Conservation (phyloP, 2,113 vertebrate genomes). For the Mesembrinibis cayennensis region DNA sequence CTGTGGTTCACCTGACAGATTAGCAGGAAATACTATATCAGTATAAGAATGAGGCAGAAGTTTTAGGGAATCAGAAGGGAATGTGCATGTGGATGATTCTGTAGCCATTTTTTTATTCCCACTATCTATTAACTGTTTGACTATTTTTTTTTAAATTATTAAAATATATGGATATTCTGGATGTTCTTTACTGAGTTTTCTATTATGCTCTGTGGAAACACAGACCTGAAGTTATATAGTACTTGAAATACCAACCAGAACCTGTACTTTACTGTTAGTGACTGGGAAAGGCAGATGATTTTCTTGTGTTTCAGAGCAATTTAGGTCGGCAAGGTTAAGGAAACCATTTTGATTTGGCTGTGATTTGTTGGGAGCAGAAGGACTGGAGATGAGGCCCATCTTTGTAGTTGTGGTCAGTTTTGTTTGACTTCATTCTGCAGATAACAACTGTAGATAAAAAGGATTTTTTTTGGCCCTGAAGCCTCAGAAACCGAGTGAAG, state of each 20-base stretch:
- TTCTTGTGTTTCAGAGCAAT: not conserved
- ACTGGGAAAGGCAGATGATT: not conserved
- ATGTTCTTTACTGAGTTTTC: not conserved
- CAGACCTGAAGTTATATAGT: not conserved
- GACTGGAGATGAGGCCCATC: not conserved
- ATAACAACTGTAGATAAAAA: not conserved
- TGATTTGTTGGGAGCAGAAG: not conserved
- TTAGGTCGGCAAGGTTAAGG: not conserved
- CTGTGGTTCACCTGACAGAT: not conserved
- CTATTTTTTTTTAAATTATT: not conserved
- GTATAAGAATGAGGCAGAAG: not conserved
- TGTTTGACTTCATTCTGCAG: rapidly evolving
- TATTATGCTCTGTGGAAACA: not conserved
- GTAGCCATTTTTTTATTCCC: not conserved
- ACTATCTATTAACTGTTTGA: not conserved
- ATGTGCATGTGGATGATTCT: not conserved
- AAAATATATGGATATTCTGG: not conserved
- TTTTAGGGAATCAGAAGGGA: not conserved
- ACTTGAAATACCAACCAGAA: not conserved
- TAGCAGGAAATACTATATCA: rapidly evolving
- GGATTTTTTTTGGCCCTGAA: not conserved
- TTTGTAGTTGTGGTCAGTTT: not conserved
- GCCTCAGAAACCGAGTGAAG: not conserved
- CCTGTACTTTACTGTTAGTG: not conserved
- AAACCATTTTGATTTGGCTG: not conserved